Conservation (phyloP, 2,797 vertebrate genomes). For the Phataginus tricuspis region DNA sequence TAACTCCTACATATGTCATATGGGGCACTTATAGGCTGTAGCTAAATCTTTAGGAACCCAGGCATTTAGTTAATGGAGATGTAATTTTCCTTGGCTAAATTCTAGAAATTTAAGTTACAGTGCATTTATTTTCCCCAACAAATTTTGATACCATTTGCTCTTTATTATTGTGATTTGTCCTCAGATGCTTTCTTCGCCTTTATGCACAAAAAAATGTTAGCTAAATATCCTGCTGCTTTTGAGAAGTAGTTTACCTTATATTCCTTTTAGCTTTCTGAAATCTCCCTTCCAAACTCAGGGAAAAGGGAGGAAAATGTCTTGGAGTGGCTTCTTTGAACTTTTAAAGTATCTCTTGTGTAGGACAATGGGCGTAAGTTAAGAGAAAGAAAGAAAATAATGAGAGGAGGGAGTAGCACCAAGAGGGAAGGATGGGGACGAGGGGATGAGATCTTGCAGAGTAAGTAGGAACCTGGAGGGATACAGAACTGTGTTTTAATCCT, state of each 20-base stretch:
- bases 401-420: rapidly evolving
- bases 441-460: neutral
- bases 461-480: neutral
- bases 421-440: neutral
- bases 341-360: neutral
- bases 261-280: slow-evolving; percentile 51
- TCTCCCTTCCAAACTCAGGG: neutral
- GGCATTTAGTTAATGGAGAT: slow-evolving; percentile 72
- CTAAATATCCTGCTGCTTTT: slow-evolving; percentile 55
- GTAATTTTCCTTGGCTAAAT: slow-evolving; percentile 67
- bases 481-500: neutral
- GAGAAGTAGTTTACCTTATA: slow-evolving; percentile 16
- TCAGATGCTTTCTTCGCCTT: slow-evolving; percentile 35
- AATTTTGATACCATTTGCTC: slow-evolving; percentile 68
- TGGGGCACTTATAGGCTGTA: slow-evolving; percentile 55
- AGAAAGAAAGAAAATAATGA: neutral
- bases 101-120: slow-evolving; percentile 73
- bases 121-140: slow-evolving; percentile 67
- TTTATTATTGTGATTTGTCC: slow-evolving; percentile 69
- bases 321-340: neutral
- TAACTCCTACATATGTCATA: slow-evolving; percentile 67
- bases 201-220: slow-evolving; percentile 56
- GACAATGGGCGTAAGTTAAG: neutral
- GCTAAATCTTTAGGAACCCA: slow-evolving; percentile 63
- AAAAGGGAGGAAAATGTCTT: neutral